Evolutionary conservation across 2,888 invertebrate genomes (phyloP).

Genomic region (Athalia rosae): DNA sequence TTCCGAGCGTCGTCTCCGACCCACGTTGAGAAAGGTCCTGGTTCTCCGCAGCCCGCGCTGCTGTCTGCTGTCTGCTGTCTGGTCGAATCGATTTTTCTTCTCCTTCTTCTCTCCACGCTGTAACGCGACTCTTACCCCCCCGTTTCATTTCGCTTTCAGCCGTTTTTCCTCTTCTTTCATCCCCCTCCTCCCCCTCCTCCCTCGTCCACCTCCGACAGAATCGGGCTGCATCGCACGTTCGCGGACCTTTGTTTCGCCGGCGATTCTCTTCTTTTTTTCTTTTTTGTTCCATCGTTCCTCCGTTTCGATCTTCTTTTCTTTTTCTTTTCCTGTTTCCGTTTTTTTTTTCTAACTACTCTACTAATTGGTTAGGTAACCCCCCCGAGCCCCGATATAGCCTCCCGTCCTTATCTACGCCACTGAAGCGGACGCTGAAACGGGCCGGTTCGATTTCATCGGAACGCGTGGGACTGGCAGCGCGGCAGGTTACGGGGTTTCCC

Average conservation of each 20-base stretch:
- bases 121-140: not conserved
- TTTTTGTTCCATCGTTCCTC: no score
- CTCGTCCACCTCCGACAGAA: no score
- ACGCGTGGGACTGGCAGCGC: constrained; percentile 3
- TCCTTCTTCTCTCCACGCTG: not conserved
- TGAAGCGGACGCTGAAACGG: not conserved
- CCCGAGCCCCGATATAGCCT: not conserved
- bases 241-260: no score
- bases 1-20: not conserved
- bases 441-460: constrained; percentile 1
- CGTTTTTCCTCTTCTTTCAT: not conserved
- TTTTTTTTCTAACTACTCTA: no score
- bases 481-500: not conserved
- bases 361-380: not conserved
- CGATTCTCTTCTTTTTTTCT: no score
- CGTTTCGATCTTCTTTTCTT: not conserved
- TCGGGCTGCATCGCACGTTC: no score
- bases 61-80: constrained; percentile 18
- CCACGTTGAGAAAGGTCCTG: constrained; percentile 33
- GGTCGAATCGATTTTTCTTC: constrained; percentile 28
- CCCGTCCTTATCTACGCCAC: not conserved
- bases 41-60: constrained; percentile 9
- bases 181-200: no score
- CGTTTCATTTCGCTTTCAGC: not conserved
- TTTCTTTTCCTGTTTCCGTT: not conserved